Base-by-base conservation (phyloP, 2,113 vertebrate species). In the Hemiscyllium ocellatum region DNA sequence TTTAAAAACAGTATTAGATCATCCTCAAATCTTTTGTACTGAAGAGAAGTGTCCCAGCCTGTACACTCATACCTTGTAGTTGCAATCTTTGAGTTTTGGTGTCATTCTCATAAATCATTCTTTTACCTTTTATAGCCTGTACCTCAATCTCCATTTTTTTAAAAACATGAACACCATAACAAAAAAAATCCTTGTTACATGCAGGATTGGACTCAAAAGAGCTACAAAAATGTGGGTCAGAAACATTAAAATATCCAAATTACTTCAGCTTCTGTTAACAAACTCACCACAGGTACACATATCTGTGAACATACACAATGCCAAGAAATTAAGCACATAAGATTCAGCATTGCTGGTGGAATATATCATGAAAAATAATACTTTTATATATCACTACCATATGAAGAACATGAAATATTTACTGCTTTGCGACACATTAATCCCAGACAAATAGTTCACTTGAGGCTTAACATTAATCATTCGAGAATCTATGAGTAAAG, bases 401-500 rank as follows among this genome's bases (percentile, higher is more conserved):
- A 47, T 83, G 80, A 22, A 83, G 37, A 83, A 83, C 80, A 83
- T 83, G 80, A 83, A 83, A 83, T 83, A 83, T 83, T 83, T 83
- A 42, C 80, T 83, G n/a, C 80, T 42, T 19, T 83, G 17, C 37
- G 37, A 42, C 37, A 47, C 80, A 83, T 47, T 83, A 83, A 83
- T 83, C 37, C 37, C 80, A 42, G 37, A 83, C 80, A 83, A 83
- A 83, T 83, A 83, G 80, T 37, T 47, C 80, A 83, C 80, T 19
- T 83, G 80, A 83, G 80, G 80, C 80, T 47, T 2, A 87, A 87
- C 47, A 52, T 87, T 87, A 87, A 87, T 87, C 50, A 89, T 29
- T 56, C 15, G 22, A 56, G 24, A 52, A 56, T 89, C 86, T 29
- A 52, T 24, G 52, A 89, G 26, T 89, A 29, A 24, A 89, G 86